Percentiles rank a stretch among this genome's conserved stretches.
Conservation (phyloP, 2,888 invertebrate species). For the Lysandra coridon region DNA sequence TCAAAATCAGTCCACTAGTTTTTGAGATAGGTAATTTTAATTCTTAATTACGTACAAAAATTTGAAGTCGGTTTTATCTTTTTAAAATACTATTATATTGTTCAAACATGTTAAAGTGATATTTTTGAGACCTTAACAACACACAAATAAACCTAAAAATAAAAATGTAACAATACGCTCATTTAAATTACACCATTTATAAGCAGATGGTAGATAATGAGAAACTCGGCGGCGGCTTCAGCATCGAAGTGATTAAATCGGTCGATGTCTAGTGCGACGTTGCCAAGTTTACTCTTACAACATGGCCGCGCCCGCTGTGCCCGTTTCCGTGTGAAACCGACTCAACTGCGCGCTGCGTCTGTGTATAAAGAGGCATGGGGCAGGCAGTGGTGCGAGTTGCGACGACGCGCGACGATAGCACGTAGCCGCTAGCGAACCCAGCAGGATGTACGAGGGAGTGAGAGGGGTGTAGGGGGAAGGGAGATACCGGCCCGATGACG, state of each 20-base stretch:
- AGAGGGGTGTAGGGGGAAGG: slow-evolving; percentile 43
- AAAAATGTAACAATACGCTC: not conserved
- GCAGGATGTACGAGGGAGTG: slow-evolving; percentile 49
- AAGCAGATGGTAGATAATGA: slow-evolving; percentile 44
- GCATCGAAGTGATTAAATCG: slow-evolving; percentile 65
- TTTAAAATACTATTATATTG: no score
- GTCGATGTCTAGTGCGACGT: slow-evolving; percentile 79
- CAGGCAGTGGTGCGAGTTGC: slow-evolving; percentile 46
- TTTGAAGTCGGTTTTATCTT: no score
- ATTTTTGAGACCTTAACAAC: not conserved
- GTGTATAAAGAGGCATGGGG: slow-evolving; percentile 54
- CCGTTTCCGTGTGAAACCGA: slow-evolving; percentile 80
- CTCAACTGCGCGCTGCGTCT: slow-evolving; percentile 67
- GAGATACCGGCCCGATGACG: slow-evolving; percentile 70
- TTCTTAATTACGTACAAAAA: no score
- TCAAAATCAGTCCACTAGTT: no score
- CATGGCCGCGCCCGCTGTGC: slow-evolving; percentile 77
- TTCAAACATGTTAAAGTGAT: not conserved
- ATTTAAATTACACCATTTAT: slow-evolving; percentile 23
- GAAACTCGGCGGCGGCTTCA: slow-evolving; percentile 54
- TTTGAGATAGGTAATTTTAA: no score
- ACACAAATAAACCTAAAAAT: not conserved
- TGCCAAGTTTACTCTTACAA: slow-evolving; percentile 77
- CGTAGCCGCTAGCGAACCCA: slow-evolving; percentile 46
- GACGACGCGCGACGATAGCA: slow-evolving; percentile 46